Percentiles rank a stretch among this genome's conserved stretches.
These are phyloP conservation scores for Sarcophaga peregrina DNA, from an alignment of 1,140 invertebrate species.

Conservation along the genomic window DNA sequence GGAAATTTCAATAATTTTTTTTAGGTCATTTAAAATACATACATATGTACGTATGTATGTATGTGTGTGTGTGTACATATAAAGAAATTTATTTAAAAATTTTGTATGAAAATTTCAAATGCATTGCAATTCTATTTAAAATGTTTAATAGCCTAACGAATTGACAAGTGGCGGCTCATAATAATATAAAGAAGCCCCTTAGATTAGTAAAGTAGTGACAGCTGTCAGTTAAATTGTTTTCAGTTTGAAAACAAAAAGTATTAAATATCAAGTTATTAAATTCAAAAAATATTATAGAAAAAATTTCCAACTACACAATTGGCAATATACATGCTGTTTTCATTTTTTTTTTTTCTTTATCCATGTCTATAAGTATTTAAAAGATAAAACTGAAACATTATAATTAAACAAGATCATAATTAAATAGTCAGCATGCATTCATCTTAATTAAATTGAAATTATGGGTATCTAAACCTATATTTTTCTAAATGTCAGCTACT, in stretches of 20 bases:
- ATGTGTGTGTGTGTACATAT: no score
- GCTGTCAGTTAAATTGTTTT: conserved; percentile 26
- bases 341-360: background rate
- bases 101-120: background rate
- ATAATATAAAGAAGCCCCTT: background rate
- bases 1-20: background rate
- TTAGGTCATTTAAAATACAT: no score
- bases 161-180: background rate
- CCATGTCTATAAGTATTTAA: conserved; percentile 1
- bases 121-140: no score
- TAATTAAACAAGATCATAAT: conserved; percentile 12
- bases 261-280: conserved; percentile 25
- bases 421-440: conserved; percentile 17
- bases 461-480: no score
- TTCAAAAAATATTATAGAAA: conserved; percentile 9
- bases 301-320: conserved; percentile 21
- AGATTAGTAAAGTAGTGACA: conserved; percentile 29
- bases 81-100: no score
- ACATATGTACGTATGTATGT: no score
- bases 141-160: background rate
- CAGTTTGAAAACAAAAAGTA: background rate
- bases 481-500: no score
- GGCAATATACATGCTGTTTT: background rate
- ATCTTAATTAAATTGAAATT: no score
- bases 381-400: conserved; percentile 4